phyloP scores from a whole-genome alignment of 2,888 invertebrate species.

The Drosophila aldrichi region DNA sequence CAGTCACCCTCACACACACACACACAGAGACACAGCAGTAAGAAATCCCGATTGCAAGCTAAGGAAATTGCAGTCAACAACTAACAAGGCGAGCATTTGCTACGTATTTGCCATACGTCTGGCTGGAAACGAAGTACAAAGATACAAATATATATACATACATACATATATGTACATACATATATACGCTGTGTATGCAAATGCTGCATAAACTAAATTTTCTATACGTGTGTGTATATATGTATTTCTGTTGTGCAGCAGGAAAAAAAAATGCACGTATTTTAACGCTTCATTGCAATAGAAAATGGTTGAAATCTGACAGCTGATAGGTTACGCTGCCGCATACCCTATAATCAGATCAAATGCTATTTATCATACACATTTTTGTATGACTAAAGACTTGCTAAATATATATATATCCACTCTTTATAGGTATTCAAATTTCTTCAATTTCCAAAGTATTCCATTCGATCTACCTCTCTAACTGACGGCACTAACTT shows the following conservation, averaged over 20 bases:
- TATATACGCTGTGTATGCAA: slow-evolving; percentile 55
- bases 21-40: slow-evolving; percentile 27
- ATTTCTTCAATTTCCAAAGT: not conserved
- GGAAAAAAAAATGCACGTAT: slow-evolving; percentile 58
- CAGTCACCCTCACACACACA: slow-evolving; percentile 10
- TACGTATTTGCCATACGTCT: slow-evolving; percentile 71
- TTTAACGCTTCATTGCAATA: slow-evolving; percentile 77
- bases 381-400: too few species aligned
- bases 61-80: slow-evolving; percentile 80
- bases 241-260: slow-evolving; percentile 44
- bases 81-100: slow-evolving; percentile 71
- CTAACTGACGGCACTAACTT: not conserved
- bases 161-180: not conserved
- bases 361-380: too few species aligned
- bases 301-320: slow-evolving; percentile 62
- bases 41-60: slow-evolving; percentile 65
- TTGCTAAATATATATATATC: not conserved
- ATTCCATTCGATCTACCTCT: not conserved
- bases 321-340: slow-evolving; percentile 5
- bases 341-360: slow-evolving; percentile 34
- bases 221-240: slow-evolving; percentile 15
- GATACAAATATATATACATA: slow-evolving; percentile 36
- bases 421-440: not conserved
- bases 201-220: slow-evolving; percentile 78
- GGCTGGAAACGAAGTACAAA: slow-evolving; percentile 46